phyloP scores from a whole-genome alignment of 2,888 invertebrate genomes.

The Eupithecia insigniata region DNA sequence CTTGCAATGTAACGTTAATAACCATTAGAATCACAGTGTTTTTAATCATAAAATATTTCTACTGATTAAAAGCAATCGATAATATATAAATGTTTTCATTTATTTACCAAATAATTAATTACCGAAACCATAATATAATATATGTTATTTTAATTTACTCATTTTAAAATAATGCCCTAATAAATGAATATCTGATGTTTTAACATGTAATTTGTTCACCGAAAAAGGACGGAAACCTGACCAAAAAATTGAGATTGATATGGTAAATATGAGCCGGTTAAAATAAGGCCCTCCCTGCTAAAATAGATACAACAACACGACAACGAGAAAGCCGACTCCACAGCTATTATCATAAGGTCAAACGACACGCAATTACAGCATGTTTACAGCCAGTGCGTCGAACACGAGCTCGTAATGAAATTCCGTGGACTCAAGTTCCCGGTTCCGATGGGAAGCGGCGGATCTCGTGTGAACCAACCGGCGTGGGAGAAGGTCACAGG shows the following conservation, averaged over 20 bases:
- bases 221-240: neutral
- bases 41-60: no score
- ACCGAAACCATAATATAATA: no score
- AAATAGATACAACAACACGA: neutral
- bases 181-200: no score
- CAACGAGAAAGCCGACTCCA: constrained; percentile 4
- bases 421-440: constrained; percentile 29
- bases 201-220: neutral
- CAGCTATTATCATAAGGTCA: constrained; percentile 16
- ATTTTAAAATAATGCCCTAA: no score
- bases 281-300: neutral
- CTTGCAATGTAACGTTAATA: no score
- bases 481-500: constrained; percentile 80
- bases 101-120: no score
- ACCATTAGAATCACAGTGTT: no score
- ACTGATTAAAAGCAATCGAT: no score
- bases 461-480: constrained; percentile 78
- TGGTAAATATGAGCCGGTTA: neutral
- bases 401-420: constrained; percentile 23
- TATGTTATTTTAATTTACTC: no score
- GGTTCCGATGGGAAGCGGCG: constrained; percentile 70
- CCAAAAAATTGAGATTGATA: neutral
- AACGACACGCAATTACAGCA: constrained; percentile 19
- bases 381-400: constrained; percentile 26
- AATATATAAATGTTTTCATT: no score